phyloP scores from a whole-genome alignment of 2,888 invertebrate genomes.

The Ethmia dodecea region DNA sequence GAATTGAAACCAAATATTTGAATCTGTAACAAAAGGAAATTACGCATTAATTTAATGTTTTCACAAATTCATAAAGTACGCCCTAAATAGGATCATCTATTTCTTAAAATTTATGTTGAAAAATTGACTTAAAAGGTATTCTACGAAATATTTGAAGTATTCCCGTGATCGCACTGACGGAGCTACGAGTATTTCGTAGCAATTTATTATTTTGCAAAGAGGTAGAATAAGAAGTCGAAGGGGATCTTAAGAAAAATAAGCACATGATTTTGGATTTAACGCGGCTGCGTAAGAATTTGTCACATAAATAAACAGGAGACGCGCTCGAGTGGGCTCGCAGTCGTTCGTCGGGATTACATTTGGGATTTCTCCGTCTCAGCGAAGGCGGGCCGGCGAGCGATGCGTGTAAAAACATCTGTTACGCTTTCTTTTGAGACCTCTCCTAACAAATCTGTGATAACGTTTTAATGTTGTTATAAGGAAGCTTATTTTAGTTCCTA shows the following conservation, averaged over 20 bases:
- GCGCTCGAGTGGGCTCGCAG: conserved; percentile 63
- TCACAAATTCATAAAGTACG: too few relatives aligned
- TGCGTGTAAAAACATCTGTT: conserved; percentile 73
- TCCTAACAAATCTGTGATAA: conserved; percentile 45
- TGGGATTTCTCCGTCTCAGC: conserved; percentile 57
- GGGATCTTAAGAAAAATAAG: conserved; percentile 40
- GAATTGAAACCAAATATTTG: conserved; percentile 99
- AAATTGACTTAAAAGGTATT: too few relatives aligned
- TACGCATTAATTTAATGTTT: not conserved
- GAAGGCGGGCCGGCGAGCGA: conserved; percentile 33
- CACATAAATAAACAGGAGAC: conserved; percentile 71
- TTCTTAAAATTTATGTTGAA: too few relatives aligned
- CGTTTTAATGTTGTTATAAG: conserved; percentile 31
- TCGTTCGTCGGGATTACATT: conserved; percentile 67
- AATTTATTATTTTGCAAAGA: too few relatives aligned
- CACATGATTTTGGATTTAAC: conserved; percentile 59
- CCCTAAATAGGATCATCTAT: too few relatives aligned
- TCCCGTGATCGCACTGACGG: too few relatives aligned
- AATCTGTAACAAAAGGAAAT: conserved; percentile 83
- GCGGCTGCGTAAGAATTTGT: conserved; percentile 68
- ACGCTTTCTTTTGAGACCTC: conserved; percentile 54
- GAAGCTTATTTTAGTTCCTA: conserved; percentile 7
- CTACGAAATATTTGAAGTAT: too few relatives aligned
- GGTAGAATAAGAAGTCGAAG: conserved; percentile 15
- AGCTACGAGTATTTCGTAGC: too few relatives aligned